Percentiles rank a stretch among this genome's conserved stretches.
phyloP scores from a whole-genome alignment of 2,113 vertebrate species.

The Ascaphus truei region DNA sequence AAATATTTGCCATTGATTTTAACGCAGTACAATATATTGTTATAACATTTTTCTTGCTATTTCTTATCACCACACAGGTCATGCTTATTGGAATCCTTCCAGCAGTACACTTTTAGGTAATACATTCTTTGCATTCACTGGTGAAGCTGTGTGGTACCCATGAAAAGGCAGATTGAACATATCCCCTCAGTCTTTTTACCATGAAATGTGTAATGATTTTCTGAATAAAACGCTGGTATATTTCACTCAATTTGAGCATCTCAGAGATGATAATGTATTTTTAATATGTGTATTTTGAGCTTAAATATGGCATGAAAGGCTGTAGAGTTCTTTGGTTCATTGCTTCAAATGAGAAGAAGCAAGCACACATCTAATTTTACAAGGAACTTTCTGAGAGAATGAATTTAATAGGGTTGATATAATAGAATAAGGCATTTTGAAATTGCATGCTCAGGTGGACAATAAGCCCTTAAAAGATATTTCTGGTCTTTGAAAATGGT shows the following conservation, averaged over 20 bases:
- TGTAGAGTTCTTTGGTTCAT: slow-evolving; percentile 49
- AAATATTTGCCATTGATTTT: no score
- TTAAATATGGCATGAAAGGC: slow-evolving; percentile 62
- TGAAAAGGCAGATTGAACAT: slow-evolving; percentile 28
- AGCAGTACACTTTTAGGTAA: not conserved
- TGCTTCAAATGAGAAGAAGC: slow-evolving; percentile 52
- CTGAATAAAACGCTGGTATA: slow-evolving; percentile 45
- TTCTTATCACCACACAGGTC: not conserved
- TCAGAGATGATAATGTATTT: slow-evolving; percentile 59
- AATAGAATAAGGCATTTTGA: slow-evolving; percentile 66
- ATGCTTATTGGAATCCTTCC: not conserved
- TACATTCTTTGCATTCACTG: not conserved
- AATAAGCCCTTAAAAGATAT: slow-evolving; percentile 56
- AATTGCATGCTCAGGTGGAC: slow-evolving; percentile 62
- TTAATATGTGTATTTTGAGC: slow-evolving; percentile 55
- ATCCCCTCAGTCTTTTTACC: slow-evolving; percentile 39
- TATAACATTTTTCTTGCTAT: not conserved
- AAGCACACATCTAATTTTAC: slow-evolving; percentile 66
- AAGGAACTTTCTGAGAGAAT: slow-evolving; percentile 62
- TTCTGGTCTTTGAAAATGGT: slow-evolving; percentile 53
- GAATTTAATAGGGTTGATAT: slow-evolving; percentile 54
- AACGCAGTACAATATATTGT: no score
- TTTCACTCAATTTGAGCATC: slow-evolving; percentile 48
- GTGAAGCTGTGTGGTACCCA: not conserved
- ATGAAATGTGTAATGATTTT: slow-evolving; percentile 47